Base-by-base conservation (phyloP, 2,888 invertebrate species). In the Papilio demoleus region DNA sequence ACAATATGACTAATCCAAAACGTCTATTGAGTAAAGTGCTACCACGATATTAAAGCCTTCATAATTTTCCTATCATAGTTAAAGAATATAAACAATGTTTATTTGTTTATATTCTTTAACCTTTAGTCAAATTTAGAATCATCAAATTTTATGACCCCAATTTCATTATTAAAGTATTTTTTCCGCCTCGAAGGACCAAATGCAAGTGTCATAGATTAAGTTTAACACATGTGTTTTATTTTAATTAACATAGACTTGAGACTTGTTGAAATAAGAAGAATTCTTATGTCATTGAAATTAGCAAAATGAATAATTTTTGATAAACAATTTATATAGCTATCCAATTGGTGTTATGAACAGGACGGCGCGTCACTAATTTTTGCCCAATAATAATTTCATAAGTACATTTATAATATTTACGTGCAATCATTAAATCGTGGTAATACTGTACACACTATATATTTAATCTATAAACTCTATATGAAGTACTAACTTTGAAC, bases 401-500 rank as follows among this genome's bases (percentile, higher is more conserved):
- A 59, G 11, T 59, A 38, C 38, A 34, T 19, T 4, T 58, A 17
- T 58, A 19, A 34, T 17, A 17, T 8, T 12, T 31, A 73, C 59
- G 77, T 77, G 77, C 75, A 73, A 74, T 75, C 73, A 70, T 72
- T 75, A 68, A 72, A 75, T 74, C 74, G 77, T 79, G 79, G 78
- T 78, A 79, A 79, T 78, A 77, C 76, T 79, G 75, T 63, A 70
- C 70, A 50, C 66, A 65, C 65, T 68, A 71, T 72, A 70, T 70
- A 72, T 65, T 70, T 34, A 38, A n/a, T 68, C 68, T 66, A 70
- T 70, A 71, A 63, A 71, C 64, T 68, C 61, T 63, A 56, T 42
- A 73, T 77, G 77, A 76, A 75, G 74, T 76, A 78, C 75, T 74
- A 74, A 68, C 70, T 76, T 79, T 77, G 77, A 78, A 77, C 75